Base-by-base conservation (phyloP, 2,888 invertebrate species). In the Dysmachus trigonus region DNA sequence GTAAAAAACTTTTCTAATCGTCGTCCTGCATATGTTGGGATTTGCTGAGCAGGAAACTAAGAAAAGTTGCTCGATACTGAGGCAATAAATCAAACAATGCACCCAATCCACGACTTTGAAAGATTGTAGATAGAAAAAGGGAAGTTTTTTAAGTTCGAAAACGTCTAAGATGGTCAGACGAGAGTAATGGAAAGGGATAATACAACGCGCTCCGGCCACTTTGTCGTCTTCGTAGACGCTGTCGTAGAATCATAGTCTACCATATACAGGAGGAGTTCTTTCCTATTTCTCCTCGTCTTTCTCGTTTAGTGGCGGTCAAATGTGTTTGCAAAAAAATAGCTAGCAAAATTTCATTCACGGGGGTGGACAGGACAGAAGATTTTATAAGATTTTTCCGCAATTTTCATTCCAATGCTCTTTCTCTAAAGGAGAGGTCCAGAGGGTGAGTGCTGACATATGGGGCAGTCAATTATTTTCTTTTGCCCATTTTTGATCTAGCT, bases 51-150 rank as follows among this genome's bases (percentile, higher is more conserved):
- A 77, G 47, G 27, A 77, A 77, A 77, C 76, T 41, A 27, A 27
- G 30, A 47, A 77, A 35, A 77, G 47, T 77, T 77, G 27, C 77
- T 77, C 41, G 77, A 77, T 47, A 77, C 77, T 47, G 77, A 47
- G 77, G 77, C 77, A 77, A 77, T 77, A 77, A 77, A 77, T 77
- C 77, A 77, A 77, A 77, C 77, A 77, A 77, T 77, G 77, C 77
- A 77, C 35, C 77, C 77, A 77, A 77, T 77, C 47, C 77, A 41
- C 22, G 77, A 51, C 77, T 77, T 77, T 77, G 77, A 77, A 77
- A 77, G 77, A 77, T 77, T 77, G 47, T 30, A 77, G 77, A 77
- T 77, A 77, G 77, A 77, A 77, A 77, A 77, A 77, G 77, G 77
- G 47, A 47, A n/a, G n/a, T 47, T 77, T 47, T 47, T 77, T 77